These are phyloP conservation scores for Dufourea novaeangliae DNA, from an alignment of 1,140 invertebrate genomes.

Conservation along the genomic window DNA sequence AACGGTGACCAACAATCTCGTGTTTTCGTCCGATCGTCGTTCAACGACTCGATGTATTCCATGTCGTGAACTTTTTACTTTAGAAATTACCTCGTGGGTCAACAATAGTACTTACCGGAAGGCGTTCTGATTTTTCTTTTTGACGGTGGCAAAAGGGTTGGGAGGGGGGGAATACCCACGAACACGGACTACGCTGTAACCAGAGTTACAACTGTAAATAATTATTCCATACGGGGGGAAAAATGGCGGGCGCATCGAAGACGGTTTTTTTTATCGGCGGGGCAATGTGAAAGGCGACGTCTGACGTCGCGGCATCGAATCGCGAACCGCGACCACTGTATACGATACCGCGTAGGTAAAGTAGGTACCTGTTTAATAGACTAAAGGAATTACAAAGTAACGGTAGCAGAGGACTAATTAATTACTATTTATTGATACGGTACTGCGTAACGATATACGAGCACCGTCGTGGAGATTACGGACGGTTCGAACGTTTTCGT, in stretches of 20 bases:
- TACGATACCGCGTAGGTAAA: slow-evolving; percentile 82
- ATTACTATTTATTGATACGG: slow-evolving; percentile 69
- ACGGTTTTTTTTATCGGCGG: slow-evolving; percentile 72
- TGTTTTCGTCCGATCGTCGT: slow-evolving; percentile 2
- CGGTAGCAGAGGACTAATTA: slow-evolving; percentile 73
- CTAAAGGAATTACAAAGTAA: slow-evolving; percentile 73
- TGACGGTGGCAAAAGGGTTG: slow-evolving; percentile 8
- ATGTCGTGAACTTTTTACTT: slow-evolving; percentile 6
- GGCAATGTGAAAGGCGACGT: slow-evolving; percentile 77
- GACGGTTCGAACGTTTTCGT: slow-evolving; percentile 2
- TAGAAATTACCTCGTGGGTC: not conserved
- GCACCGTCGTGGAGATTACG: slow-evolving; percentile 21
- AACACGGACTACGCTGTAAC: not conserved
- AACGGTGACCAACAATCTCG: not conserved
- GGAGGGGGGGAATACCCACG: too few species aligned
- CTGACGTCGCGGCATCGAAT: slow-evolving; percentile 79
- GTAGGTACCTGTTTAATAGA: slow-evolving; percentile 80
- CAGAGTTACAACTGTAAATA: slow-evolving; percentile 49
- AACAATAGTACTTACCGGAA: slow-evolving; percentile 40
- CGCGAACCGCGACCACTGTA: slow-evolving; percentile 78
- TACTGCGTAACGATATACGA: slow-evolving; percentile 60
- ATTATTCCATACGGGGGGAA: slow-evolving; percentile 32
- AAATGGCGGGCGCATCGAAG: slow-evolving; percentile 15
- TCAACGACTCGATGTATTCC: not conserved
- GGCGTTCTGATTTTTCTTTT: slow-evolving; percentile 26